These are phyloP conservation scores for Neelides folsomi DNA, from an alignment of 2,888 invertebrate species.

Conservation along the genomic window DNA sequence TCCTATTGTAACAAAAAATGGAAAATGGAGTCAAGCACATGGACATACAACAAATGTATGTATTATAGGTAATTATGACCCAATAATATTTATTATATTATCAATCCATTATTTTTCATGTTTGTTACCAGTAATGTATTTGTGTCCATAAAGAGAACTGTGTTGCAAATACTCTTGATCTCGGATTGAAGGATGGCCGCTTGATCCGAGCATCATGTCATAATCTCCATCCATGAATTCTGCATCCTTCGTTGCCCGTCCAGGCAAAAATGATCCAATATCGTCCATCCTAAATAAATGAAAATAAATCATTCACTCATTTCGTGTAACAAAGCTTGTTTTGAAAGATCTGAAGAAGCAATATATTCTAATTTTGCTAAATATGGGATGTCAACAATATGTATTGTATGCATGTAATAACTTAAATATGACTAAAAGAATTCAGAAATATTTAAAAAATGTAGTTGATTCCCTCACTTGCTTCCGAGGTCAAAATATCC, in stretches of 20 bases:
- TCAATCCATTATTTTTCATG: too few species aligned
- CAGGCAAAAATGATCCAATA: constrained; percentile 21
- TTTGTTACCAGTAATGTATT: constrained; percentile 36
- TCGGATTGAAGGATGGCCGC: constrained; percentile 62
- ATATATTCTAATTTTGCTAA: not conserved
- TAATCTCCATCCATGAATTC: constrained; percentile 46
- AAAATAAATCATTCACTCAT: constrained; percentile 11
- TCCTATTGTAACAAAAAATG: constrained; percentile 23
- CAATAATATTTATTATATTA: too few species aligned
- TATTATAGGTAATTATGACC: too few species aligned
- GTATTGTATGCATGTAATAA: too few species aligned
- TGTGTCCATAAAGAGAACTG: constrained; percentile 60
- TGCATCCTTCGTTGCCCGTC: constrained; percentile 26
- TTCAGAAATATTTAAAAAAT: not conserved
- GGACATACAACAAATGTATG: too few species aligned
- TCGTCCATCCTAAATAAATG: constrained; percentile 5
- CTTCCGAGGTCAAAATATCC: constrained; percentile 23
- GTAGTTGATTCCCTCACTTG: constrained; percentile 12
- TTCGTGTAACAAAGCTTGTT: constrained; percentile 17
- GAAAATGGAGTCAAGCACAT: not conserved
- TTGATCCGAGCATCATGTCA: constrained; percentile 54
- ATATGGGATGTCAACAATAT: too few species aligned
- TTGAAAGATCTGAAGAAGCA: not conserved
- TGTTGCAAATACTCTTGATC: constrained; percentile 81
- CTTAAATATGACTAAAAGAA: too few species aligned